Evolutionary conservation across 2,888 invertebrate species (phyloP), one percentile per base, ranked within the genome.

Genomic region (Portevinia maculata): DNA sequence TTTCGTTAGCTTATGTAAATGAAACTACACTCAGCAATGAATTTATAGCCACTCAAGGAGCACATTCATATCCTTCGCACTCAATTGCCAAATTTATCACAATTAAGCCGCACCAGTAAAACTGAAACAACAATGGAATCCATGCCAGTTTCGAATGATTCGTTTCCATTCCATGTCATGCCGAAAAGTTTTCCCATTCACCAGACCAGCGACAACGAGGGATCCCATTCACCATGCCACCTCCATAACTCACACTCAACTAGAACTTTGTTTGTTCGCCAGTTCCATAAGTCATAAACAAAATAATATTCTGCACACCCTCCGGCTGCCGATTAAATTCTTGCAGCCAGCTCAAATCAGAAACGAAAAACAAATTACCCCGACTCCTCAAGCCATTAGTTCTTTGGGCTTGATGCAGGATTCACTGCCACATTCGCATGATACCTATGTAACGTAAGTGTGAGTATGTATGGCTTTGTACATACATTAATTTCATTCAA

Each of bases 41-140:
- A 70, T 81, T 81, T 75, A 81, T 64, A 52, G 60, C 79, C 75
- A 81, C 75, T 75, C 75, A 65, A 75, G 59, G 57, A 64, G 46
- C 44, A 57, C 81, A 81, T 75, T 75, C 69, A 70, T 81, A 81
- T 75, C 81, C 64, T 76, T 81, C 81, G 65, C 76, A 81, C 81
- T 76, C 70, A 76, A 76, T 81, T 76, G 59, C 53, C 70, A 59
- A 76, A 81, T 81, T 70, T 70, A 81, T 76, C 76, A 81, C 76
- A 81, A 76, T 76, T 71, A 81, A 65, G 50, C 48, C 52, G 15
- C 41, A 46, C 46, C 30, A 28, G 46, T 17, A 41, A 59, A 59
- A 76, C 70, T 55, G 70, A 62, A 60, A 65, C 37, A 78, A 57
- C 50, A 70, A 39, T 53, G 44, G n/a, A 53, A 13, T 59, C 70